phyloP scores from a whole-genome alignment of 2,113 vertebrate genomes.

The Grammomys surdaster region DNA sequence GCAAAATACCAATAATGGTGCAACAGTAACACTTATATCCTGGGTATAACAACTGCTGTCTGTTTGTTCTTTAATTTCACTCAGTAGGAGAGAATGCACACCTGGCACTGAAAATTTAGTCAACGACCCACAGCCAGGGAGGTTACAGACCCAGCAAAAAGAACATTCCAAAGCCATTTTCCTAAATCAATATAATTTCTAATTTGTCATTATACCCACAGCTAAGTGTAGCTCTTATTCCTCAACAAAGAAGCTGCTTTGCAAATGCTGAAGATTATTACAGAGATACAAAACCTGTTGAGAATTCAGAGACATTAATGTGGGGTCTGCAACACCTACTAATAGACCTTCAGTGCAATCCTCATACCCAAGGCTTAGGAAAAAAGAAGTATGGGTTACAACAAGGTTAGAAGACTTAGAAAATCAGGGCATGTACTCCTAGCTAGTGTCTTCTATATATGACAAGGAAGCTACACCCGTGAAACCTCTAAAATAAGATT shows the following conservation, averaged over 20 bases:
- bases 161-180: neutral
- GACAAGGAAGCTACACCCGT: neutral
- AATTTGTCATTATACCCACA: neutral
- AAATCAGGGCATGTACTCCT: neutral
- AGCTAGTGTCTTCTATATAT: neutral
- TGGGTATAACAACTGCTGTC: neutral
- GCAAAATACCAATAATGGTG: neutral
- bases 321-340: neutral
- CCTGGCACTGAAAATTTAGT: neutral
- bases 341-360: neutral
- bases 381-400: neutral
- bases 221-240: neutral
- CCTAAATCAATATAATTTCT: neutral
- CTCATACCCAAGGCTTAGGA: too few relatives aligned
- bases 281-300: neutral
- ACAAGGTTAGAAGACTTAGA: neutral
- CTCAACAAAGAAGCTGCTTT: neutral
- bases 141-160: neutral
- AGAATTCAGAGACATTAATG: neutral
- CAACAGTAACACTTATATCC: neutral
- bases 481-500: neutral
- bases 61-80: neutral
- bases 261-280: neutral
- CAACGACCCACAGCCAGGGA: too few relatives aligned
- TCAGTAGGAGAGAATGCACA: neutral